A percentile compares a stretch with the other conserved stretches of the same genome.
Conservation (phyloP, 2,888 invertebrate genomes). For the Lasioglossum lativentre region DNA sequence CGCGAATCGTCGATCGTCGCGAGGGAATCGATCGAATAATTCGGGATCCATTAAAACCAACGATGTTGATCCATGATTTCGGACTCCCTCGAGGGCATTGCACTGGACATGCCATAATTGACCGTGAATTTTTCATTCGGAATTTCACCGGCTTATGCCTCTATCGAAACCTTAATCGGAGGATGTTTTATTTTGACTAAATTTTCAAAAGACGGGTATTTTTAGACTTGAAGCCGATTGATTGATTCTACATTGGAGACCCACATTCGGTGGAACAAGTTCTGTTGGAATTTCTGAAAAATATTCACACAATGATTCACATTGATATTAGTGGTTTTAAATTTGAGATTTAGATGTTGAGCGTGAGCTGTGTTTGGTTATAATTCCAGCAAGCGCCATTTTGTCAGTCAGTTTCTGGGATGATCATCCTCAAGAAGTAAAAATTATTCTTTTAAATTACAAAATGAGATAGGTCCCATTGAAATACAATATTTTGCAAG, state of each 20-base stretch:
- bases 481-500: not conserved
- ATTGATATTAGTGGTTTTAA: not conserved
- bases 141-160: not conserved
- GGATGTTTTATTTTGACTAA: not conserved
- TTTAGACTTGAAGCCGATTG: not conserved
- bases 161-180: not conserved
- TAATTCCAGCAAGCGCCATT: no score
- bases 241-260: not conserved
- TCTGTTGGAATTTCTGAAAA: not conserved
- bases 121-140: not conserved
- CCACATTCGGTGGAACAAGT: not conserved
- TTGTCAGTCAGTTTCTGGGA: no score
- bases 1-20: slow-evolving; percentile 32
- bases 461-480: no score
- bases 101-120: not conserved
- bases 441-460: no score
- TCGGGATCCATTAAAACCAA: not conserved
- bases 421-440: no score
- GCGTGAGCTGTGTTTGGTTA: no score
- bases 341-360: no score
- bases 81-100: not conserved
- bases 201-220: not conserved
- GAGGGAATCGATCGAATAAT: not conserved
- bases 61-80: not conserved
- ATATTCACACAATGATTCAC: not conserved